Base-by-base conservation (phyloP, 2,113 vertebrate species). In the Mionectes macconnelli region DNA sequence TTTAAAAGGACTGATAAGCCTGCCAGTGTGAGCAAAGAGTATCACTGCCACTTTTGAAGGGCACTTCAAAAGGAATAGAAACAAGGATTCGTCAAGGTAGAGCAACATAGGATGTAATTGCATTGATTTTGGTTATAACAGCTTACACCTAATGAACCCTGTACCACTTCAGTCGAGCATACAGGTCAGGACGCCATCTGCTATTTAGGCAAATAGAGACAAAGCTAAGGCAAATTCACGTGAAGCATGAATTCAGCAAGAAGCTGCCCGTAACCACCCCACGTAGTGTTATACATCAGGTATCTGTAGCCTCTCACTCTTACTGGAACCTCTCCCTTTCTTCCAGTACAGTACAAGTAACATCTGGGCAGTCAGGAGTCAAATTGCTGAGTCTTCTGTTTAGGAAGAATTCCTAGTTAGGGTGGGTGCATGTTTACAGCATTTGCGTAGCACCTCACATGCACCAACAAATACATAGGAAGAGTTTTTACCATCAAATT, bases 31-130 rank as follows among this genome's bases (percentile, higher is more conserved):
- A 78, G 53, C 59, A 39, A n/a, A 31, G 20, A 52, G 16, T 15
- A 49, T 50, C 33, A 19, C 30, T 49, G 12, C 16, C 22, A 8
- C 4, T 59, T 88, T 37, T 19, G 2, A 8, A 20, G 5, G 11
- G 14, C 33, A 33, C 15, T 44, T 19, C 0, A 50, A 50, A 0
- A 75, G 44, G 44, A 70, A 76, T 4, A 84, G 50, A 66, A 91
- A 55, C 19, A 47, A 52, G 18, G 30, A 30, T 6, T 1, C 15
- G 55, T 19, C 0, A 0, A 79, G 44, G 44, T 64, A 75, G 4
- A 84, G 56, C 59, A 88, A 59, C 19, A 47, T 4, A 52, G 18
- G 33, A 30, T 6, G 1, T 12, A 19, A 7, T 13, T 52, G 53
- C 18, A 31, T 16, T 33, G 60, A 78, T 1, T 12, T 7, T 33